Evolutionary conservation across 2,888 invertebrate genomes (phyloP).

Genomic region (Cryptops parisi): DNA sequence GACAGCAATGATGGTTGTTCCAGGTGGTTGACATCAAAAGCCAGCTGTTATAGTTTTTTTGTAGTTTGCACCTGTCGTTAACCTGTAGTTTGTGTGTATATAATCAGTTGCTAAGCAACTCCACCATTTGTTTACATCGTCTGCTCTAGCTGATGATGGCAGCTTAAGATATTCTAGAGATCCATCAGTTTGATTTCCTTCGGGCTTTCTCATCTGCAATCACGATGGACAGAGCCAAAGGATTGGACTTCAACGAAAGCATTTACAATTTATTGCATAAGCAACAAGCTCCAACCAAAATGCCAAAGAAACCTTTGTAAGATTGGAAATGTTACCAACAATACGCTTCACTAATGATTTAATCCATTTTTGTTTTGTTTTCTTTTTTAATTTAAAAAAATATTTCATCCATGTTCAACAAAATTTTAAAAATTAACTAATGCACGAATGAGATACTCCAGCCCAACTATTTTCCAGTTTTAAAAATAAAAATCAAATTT

Average conservation of each 20-base stretch:
- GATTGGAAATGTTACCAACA: not conserved
- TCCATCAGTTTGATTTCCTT: not conserved
- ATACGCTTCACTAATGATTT: not conserved
- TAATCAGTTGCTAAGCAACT: not conserved
- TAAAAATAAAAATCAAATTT: too few species aligned
- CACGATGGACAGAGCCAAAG: constrained; percentile 2
- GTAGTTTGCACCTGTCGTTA: too few species aligned
- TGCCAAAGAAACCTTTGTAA: constrained; percentile 3
- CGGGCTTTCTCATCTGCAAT: not conserved
- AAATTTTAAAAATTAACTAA: too few species aligned
- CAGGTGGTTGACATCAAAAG: too few species aligned
- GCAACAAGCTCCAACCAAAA: not conserved
- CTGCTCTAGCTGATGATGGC: not conserved
- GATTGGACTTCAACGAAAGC: constrained; percentile 5
- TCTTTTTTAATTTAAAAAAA: not conserved
- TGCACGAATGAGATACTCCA: too few species aligned
- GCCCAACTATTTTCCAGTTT: too few species aligned
- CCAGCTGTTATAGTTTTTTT: too few species aligned
- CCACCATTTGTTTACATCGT: not conserved
- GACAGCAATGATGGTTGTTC: too few species aligned
- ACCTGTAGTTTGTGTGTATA: too few species aligned
- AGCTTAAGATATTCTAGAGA: too few species aligned
- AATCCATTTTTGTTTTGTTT: not conserved
- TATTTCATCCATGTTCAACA: too few species aligned
- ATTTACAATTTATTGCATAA: constrained; percentile 11